These are phyloP conservation scores for Drosophila bifasciata DNA, from an alignment of 1,140 invertebrate species.

Conservation along the genomic window DNA sequence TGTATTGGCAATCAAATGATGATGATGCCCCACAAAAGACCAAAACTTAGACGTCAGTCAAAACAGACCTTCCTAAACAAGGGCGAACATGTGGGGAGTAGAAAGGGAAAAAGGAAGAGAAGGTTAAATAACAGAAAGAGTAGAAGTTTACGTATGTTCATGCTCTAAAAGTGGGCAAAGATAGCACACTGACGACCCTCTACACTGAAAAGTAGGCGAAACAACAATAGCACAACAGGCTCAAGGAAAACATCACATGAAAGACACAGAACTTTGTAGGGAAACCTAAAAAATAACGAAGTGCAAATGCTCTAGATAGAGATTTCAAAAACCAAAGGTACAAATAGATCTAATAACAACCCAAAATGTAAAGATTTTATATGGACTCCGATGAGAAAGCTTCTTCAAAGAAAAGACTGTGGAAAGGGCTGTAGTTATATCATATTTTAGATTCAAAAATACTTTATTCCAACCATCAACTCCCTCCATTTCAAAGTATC, in stretches of 20 bases:
- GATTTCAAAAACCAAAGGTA: no score
- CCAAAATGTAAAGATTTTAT: no score
- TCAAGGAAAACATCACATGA: slow-evolving; percentile 2
- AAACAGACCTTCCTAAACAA: slow-evolving; percentile 25
- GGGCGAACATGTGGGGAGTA: background rate
- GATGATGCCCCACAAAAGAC: slow-evolving; percentile 45
- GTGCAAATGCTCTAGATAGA: slow-evolving; percentile 2
- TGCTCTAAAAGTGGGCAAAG: slow-evolving; percentile 2
- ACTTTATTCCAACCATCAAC: no score
- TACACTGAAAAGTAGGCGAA: no score
- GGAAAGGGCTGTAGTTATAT: no score
- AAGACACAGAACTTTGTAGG: slow-evolving; percentile 12
- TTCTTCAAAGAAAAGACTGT: no score
- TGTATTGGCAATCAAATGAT: slow-evolving; percentile 81
- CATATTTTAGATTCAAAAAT: no score
- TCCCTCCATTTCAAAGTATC: no score
- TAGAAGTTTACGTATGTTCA: background rate
- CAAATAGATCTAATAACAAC: background rate
- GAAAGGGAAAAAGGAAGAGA: no score
- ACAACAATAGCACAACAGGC: slow-evolving; percentile 30
- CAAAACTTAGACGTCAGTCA: slow-evolving; percentile 53
- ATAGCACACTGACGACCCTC: slow-evolving; percentile 14
- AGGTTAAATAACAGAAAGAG: no score
- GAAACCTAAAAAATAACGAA: slow-evolving; percentile 4
- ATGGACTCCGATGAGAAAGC: no score